These are phyloP conservation scores for Psococerastis gibbosa DNA, from an alignment of 2,888 invertebrate species.

Conservation along the genomic window DNA sequence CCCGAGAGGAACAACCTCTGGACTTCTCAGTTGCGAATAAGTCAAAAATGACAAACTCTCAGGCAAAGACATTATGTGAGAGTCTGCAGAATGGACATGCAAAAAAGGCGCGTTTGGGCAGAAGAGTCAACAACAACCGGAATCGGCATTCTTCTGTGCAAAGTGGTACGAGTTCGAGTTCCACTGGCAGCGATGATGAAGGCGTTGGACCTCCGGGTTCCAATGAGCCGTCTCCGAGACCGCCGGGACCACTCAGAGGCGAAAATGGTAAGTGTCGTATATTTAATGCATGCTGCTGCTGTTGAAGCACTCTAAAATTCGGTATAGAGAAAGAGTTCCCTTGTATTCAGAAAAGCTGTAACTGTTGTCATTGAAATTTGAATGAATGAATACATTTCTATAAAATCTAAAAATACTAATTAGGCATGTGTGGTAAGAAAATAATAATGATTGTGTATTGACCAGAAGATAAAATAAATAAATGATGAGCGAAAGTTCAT, in stretches of 20 bases:
- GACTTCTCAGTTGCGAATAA: constrained; percentile 17
- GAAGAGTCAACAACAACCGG: constrained; percentile 1
- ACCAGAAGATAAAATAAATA: too few species aligned
- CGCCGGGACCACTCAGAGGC: constrained; percentile 25
- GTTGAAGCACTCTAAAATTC: too few species aligned
- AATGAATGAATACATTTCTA: too few species aligned
- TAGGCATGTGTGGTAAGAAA: too few species aligned
- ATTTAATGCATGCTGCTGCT: too few species aligned
- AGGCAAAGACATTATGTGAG: background rate
- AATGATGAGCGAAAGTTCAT: too few species aligned
- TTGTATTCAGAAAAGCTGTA: too few species aligned
- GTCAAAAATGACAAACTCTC: constrained; percentile 6
- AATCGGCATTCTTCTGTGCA: constrained; percentile 5
- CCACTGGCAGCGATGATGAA: constrained; percentile 25
- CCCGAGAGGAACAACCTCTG: constrained; percentile 17
- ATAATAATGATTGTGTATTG: too few species aligned
- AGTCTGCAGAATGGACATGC: constrained; percentile 5
- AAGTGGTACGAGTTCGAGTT: constrained; percentile 14
- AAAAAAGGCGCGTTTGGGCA: background rate
- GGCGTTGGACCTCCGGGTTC: constrained; percentile 26
- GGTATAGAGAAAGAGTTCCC: too few species aligned
- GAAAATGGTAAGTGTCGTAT: constrained; percentile 27
- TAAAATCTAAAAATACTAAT: too few species aligned
- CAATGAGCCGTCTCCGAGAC: constrained; percentile 25
- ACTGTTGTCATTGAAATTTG: too few species aligned